phyloP scores from a whole-genome alignment of 2,113 vertebrate species.

The Lagopus leucura region DNA sequence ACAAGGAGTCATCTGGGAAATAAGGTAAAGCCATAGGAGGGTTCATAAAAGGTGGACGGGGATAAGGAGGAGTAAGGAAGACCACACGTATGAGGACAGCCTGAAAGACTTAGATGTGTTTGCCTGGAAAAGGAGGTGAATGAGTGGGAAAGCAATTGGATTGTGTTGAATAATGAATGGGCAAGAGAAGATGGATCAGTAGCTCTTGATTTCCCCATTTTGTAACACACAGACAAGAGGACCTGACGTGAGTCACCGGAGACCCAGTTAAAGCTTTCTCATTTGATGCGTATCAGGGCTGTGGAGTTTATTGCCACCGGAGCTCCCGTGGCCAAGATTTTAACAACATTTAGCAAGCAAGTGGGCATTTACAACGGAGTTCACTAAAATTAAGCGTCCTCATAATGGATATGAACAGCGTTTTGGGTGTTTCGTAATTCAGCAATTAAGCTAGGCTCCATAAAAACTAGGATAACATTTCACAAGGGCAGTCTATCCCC shows the following conservation, averaged over 20 bases:
- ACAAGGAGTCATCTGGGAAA: background rate
- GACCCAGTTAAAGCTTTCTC: constrained; percentile 64
- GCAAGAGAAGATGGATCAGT: constrained; percentile 56
- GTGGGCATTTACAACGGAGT: constrained; percentile 50
- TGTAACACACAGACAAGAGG: constrained; percentile 52
- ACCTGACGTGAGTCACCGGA: constrained; percentile 61
- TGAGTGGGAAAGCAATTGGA: constrained; percentile 35
- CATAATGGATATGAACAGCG: constrained; percentile 59
- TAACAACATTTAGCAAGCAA: constrained; percentile 52
- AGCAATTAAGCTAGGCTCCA: constrained; percentile 57
- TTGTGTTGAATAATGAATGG: constrained; percentile 63
- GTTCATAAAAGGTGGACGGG: background rate
- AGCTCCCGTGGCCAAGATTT: constrained; percentile 53
- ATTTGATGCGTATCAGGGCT: constrained; percentile 45
- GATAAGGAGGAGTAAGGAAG: background rate
- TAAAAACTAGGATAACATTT: constrained; percentile 60
- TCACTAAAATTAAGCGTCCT: constrained; percentile 41
- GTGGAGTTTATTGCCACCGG: constrained; percentile 42
- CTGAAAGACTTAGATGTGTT: background rate
- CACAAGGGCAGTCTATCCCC: constrained; percentile 51
- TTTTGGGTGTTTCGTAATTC: constrained; percentile 58
- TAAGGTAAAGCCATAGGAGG: background rate
- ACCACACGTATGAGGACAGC: background rate
- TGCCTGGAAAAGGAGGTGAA: constrained; percentile 35
- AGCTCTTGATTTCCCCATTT: constrained; percentile 65